Evolutionary conservation across 2,888 invertebrate species (phyloP), one percentile per base, ranked within the genome.

Genomic region (Pachymerium ferrugineum): DNA sequence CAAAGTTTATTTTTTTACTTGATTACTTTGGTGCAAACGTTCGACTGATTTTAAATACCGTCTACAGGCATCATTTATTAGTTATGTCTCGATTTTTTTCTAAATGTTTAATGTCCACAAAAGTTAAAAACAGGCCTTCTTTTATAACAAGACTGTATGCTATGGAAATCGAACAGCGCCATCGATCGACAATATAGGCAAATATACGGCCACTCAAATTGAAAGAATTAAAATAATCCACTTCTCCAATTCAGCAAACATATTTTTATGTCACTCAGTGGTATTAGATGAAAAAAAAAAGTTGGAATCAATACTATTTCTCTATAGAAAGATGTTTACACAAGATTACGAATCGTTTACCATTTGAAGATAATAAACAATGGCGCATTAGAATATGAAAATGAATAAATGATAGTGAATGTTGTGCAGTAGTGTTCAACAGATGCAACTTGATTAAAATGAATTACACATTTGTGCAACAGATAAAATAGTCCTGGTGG

Each of bases 401-500:
- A 62, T 62, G 62, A 62, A 62, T 62, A 62, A 62, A 62, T 62
- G 62, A 22, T 28, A 62, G 62, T 28, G 62, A 22, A 28, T 62
- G 22, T 62, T 62, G 25, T 62, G 28, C 62, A n/a, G n/a, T 62
- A 14, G 25, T 62, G 62, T 62, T 62, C 25, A 62, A 62, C 62
- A 62, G 62, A 62, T 62, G 62, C 62, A 62, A 10, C 25, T 28
- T 62, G 62, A 62, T 62, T 62, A 62, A 62, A 62, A 62, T 62
- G 62, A 62, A 62, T 62, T 62, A 62, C 62, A 62, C 62, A 62
- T 62, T 62, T 62, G 62, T 62, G 28, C 62, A 62, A 62, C 25
- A 62, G 62, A 62, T 62, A 62, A 62, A 62, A 62, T 62, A 62
- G 62, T 62, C 62, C 25, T 62, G 62, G 62, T 62, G 28, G 62